These are phyloP conservation scores for Bufotes viridis DNA, from an alignment of 2,797 vertebrate species.

Conservation along the genomic window DNA sequence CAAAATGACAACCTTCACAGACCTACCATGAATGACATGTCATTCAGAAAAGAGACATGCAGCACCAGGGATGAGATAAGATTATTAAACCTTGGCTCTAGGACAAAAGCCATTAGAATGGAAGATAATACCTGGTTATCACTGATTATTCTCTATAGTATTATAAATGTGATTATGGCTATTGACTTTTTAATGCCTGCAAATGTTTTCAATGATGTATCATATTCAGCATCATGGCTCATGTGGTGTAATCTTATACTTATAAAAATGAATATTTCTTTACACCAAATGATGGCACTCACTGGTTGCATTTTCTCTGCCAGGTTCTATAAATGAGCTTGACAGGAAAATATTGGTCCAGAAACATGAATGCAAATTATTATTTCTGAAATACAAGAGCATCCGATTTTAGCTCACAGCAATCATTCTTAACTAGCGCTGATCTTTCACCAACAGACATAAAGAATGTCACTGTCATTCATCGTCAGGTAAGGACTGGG, in stretches of 20 bases:
- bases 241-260: not conserved
- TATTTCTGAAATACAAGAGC: slow-evolving; percentile 18
- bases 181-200: too few relatives aligned
- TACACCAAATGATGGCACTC: not conserved
- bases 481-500: not conserved
- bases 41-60: too few relatives aligned
- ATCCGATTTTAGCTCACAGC: not conserved
- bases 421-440: slow-evolving; percentile 19
- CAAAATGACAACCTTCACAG: too few relatives aligned
- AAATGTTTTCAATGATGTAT: too few relatives aligned
- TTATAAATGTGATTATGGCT: too few relatives aligned
- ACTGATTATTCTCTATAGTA: too few relatives aligned
- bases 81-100: too few relatives aligned
- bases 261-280: too few relatives aligned
- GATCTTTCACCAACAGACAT: slow-evolving; percentile 7
- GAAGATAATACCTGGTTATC: too few relatives aligned
- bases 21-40: too few relatives aligned
- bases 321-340: not conserved
- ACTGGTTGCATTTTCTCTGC: not conserved
- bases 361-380: not conserved
- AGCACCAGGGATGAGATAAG: too few relatives aligned
- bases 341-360: slow-evolving; percentile 12
- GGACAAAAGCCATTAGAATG: too few relatives aligned
- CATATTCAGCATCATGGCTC: not conserved
- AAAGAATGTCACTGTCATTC: slow-evolving; percentile 20